Evolutionary conservation across 2,888 invertebrate species (phyloP).

Genomic region (Ditylenchus weischeri): DNA sequence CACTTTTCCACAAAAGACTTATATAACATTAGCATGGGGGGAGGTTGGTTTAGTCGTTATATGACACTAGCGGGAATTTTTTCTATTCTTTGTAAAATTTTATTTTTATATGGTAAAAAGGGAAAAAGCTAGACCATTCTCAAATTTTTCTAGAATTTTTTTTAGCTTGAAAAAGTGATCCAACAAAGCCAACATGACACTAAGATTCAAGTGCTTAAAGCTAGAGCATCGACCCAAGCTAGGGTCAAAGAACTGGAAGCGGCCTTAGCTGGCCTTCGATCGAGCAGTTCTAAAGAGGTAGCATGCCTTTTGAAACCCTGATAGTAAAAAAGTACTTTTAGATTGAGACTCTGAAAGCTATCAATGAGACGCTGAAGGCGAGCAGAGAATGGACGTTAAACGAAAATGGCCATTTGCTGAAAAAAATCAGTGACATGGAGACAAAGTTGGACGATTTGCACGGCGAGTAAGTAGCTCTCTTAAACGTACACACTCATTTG

Average conservation of each 20-base stretch:
- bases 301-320: neutral
- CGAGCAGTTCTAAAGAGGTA: constrained; percentile 16
- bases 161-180: constrained; percentile 42
- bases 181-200: constrained; percentile 39
- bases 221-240: constrained; percentile 45
- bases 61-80: too few relatives aligned
- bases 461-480: constrained; percentile 23
- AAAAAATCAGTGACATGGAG: constrained; percentile 43
- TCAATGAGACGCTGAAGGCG: constrained; percentile 45
- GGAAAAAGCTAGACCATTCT: too few relatives aligned
- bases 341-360: constrained; percentile 40
- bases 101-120: neutral
- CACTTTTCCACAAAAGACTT: too few relatives aligned
- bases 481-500: too few relatives aligned
- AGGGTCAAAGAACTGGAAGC: constrained; percentile 51
- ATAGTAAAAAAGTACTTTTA: constrained; percentile 19
- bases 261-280: neutral
- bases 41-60: too few relatives aligned
- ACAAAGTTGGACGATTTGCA: constrained; percentile 31
- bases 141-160: too few relatives aligned
- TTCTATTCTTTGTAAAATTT: neutral
- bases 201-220: constrained; percentile 46
- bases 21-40: too few relatives aligned
- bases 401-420: constrained; percentile 47
- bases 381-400: constrained; percentile 52